Percentiles rank a stretch among this genome's conserved stretches.
phyloP scores from a whole-genome alignment of 1,140 invertebrate species.

The Drosophila littoralis region DNA sequence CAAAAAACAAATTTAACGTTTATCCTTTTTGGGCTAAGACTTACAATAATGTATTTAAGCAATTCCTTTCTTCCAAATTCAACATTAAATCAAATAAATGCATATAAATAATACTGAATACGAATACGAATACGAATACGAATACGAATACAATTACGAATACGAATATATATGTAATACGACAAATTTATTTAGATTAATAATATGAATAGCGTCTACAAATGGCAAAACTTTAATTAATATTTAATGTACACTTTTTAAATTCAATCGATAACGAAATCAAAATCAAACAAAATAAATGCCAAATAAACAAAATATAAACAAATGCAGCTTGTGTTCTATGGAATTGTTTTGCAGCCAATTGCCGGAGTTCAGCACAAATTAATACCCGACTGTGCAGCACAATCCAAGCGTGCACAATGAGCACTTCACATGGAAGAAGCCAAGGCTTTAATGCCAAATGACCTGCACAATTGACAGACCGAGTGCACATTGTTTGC shows the following conservation, averaged over 20 bases:
- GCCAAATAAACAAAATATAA: constrained; percentile 9
- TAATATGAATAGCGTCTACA: constrained; percentile 45
- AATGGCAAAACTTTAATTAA: constrained; percentile 41
- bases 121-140: constrained; percentile 8
- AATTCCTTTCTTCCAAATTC: constrained; percentile 31
- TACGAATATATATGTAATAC: not conserved
- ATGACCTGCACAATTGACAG: constrained; percentile 2
- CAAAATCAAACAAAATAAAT: constrained; percentile 40
- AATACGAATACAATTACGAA: constrained; percentile 5
- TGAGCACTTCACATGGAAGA: too few relatives aligned
- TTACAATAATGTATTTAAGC: constrained; percentile 34
- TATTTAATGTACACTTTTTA: constrained; percentile 48
- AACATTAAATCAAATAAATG: constrained; percentile 20
- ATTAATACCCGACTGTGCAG: not conserved
- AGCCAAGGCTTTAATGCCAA: not conserved
- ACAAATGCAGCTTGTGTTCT: too few relatives aligned
- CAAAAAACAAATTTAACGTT: constrained; percentile 30
- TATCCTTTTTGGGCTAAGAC: constrained; percentile 22
- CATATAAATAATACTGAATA: constrained; percentile 25
- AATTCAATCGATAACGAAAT: constrained; percentile 28
- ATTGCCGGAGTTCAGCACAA: not conserved
- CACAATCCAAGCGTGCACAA: too few relatives aligned
- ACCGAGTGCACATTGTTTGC: not conserved
- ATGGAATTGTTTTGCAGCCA: not conserved
- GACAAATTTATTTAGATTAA: constrained; percentile 49